Base-by-base conservation (phyloP, 2,113 vertebrate genomes). In the Halichoerus grypus region DNA sequence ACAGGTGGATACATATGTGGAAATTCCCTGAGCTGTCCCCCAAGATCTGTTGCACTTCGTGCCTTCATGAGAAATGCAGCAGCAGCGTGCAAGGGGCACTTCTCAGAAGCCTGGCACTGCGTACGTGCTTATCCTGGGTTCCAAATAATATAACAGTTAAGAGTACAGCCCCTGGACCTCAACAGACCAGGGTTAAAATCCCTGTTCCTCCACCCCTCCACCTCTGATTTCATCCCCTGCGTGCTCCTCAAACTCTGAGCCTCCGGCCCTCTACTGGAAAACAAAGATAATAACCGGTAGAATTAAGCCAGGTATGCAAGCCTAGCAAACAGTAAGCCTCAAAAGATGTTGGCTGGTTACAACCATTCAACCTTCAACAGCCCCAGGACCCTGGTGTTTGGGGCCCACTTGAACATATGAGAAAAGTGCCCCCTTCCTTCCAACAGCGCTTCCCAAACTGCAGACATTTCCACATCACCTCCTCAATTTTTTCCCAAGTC, bases 401-500 rank as follows among this genome's bases (percentile, higher is more conserved):
- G 7, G 16, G 4, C 5, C 42, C 49, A 51, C 33, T n/a, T 63
- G 36, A 72, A 81, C n/a, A 15, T 5, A 9, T 1, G 33, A 26
- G 57, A 92, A 85, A 79, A 1, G 26, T 5, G 9, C 1, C 3
- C 57, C 5, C 79, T 46, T 59, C 46, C 46, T 46, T 26, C 91
- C 82, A 88, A 18, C 3, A 12, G 72, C 1, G 3, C 49, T 46
- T 65, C 88, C 79, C 59, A 74, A 86, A 77, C 74, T 16, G 28
- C 77, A 77, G 26, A n/a, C 71, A 67, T 81, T 81, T 72, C 91
- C 53, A 6, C 18, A 63, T 42, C 21, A n/a, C 21, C 82, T 57
- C 80, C 74, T 80, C 19, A n/a, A 76, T 53, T 86, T 77, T 46
- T 76, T 46, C 79, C 79, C 80, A 88, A 92, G 77, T 36, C 82